phyloP scores from a whole-genome alignment of 1,140 invertebrate species.

The Ips typographus region DNA sequence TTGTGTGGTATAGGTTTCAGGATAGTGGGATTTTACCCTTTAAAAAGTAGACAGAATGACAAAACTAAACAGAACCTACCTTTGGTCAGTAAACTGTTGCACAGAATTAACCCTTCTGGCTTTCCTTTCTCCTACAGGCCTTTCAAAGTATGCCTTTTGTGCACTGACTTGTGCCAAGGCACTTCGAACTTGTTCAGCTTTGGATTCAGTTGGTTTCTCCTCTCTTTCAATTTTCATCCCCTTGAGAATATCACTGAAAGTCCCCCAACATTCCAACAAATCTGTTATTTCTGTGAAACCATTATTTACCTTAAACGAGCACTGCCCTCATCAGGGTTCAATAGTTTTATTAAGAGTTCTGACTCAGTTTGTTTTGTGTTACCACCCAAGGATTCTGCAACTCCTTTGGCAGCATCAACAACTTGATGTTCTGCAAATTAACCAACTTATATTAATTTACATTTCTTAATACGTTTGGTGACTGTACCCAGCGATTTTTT shows the following conservation, averaged over 20 bases:
- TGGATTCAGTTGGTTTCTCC: slow-evolving; percentile 42
- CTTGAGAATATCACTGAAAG: slow-evolving; percentile 65
- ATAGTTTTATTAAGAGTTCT: slow-evolving; percentile 71
- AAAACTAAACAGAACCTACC: too few species aligned
- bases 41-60: too few species aligned
- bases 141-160: slow-evolving; percentile 33
- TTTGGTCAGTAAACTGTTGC: too few species aligned
- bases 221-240: slow-evolving; percentile 74
- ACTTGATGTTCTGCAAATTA: slow-evolving; percentile 51
- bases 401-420: slow-evolving; percentile 65
- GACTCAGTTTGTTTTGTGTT: slow-evolving; percentile 70
- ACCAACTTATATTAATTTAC: slow-evolving; percentile 1
- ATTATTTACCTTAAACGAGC: slow-evolving; percentile 45
- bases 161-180: slow-evolving; percentile 36
- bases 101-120: neutral
- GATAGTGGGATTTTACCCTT: too few species aligned
- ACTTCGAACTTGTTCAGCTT: slow-evolving; percentile 45
- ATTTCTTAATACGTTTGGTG: slow-evolving; percentile 2
- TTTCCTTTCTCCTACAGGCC: slow-evolving; percentile 9
- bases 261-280: slow-evolving; percentile 9
- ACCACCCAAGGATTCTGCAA: slow-evolving; percentile 65
- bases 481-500: slow-evolving; percentile 37
- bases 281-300: too few species aligned
- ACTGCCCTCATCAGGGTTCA: slow-evolving; percentile 42
- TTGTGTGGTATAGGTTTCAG: too few species aligned